Evolutionary conservation across 2,113 vertebrate genomes (phyloP).

Genomic region (Entomyzon cyanotis): DNA sequence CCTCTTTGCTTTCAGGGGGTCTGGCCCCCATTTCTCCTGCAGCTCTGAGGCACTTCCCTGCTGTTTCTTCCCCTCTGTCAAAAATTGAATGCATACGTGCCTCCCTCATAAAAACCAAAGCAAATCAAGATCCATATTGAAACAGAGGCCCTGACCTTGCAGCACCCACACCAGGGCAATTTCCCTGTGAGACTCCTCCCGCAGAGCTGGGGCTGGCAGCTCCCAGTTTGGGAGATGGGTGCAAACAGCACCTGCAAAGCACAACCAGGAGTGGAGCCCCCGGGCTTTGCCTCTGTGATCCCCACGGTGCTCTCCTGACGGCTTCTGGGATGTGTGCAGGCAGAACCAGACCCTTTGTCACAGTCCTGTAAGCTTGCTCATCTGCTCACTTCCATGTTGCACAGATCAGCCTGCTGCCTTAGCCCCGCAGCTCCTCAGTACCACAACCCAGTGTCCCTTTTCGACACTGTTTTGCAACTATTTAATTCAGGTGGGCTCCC

Average conservation of each 20-base stretch:
- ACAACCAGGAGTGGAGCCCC: fast-evolving
- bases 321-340: background rate
- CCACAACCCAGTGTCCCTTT: fast-evolving
- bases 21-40: background rate
- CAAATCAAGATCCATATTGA: fast-evolving
- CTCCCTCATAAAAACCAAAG: background rate
- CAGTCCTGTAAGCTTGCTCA: background rate
- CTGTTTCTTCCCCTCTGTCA: background rate
- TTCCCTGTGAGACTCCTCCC: fast-evolving
- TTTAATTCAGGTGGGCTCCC: background rate
- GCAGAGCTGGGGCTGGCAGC: background rate
- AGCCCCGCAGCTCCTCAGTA: background rate
- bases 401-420: background rate
- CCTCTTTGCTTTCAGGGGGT: background rate
- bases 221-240: background rate
- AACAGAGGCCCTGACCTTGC: background rate
- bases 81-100: background rate
- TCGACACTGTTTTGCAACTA: background rate
- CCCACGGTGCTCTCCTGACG: background rate
- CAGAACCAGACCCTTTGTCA: background rate
- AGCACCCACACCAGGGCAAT: fast-evolving
- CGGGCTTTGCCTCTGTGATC: fast-evolving
- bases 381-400: fast-evolving
- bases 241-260: background rate
- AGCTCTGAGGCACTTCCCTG: background rate